These are phyloP conservation scores for Phalacrocorax aristotelis DNA, from an alignment of 2,113 vertebrate species.

Conservation along the genomic window DNA sequence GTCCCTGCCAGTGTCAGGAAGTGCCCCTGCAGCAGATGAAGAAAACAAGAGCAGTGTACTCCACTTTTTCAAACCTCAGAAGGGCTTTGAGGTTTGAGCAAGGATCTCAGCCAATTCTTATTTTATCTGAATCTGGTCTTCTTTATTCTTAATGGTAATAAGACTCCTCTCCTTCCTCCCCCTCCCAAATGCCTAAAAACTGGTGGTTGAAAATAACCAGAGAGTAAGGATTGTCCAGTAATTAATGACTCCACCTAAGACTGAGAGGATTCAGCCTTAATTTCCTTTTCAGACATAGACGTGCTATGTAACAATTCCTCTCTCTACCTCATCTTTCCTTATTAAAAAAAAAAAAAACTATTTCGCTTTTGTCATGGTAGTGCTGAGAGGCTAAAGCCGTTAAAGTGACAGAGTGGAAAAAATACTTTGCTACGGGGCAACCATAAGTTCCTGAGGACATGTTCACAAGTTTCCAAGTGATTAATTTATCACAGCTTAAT, in stretches of 20 bases:
- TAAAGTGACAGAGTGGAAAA: conserved; percentile 34
- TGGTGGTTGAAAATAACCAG: not conserved
- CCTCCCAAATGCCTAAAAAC: not conserved
- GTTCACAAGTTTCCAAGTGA: conserved; percentile 45
- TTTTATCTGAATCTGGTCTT: conserved; percentile 11
- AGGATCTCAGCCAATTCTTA: not conserved
- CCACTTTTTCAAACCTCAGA: conserved; percentile 26
- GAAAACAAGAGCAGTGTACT: not conserved
- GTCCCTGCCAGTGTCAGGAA: not conserved
- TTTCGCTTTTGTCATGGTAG: not conserved
- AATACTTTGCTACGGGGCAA: not conserved
- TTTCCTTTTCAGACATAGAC: not conserved
- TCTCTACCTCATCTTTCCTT: not conserved
- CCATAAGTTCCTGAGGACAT: conserved; percentile 13
- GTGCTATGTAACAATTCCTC: not conserved
- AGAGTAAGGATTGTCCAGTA: not conserved
- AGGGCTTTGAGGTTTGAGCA: not conserved
- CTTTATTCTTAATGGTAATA: not conserved
- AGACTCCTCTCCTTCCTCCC: not conserved
- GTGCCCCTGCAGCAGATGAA: not conserved
- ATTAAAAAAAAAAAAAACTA: not conserved
- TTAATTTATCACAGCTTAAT: conserved; percentile 48
- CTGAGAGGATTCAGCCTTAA: not conserved
- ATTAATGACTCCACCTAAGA: not conserved
- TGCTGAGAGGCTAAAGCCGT: conserved; percentile 27